Conservation (phyloP, 2,797 vertebrate species). For the Schizothorax lantsangensis region DNA sequence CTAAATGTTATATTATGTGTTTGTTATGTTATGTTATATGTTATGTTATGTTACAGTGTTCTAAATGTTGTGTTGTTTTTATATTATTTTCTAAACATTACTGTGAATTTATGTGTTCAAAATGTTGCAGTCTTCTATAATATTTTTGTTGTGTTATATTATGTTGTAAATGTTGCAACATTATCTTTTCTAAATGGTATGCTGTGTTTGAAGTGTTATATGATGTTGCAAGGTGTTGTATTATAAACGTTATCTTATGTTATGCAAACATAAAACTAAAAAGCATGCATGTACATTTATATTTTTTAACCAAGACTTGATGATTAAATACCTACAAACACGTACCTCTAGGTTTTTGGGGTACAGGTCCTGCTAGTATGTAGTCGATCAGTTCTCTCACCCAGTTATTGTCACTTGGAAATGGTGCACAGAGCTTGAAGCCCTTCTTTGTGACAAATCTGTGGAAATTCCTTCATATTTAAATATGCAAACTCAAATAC, state of each 20-base stretch:
- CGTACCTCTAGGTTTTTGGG: constrained; percentile 14
- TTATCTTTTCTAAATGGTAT: neutral
- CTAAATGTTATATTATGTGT: neutral
- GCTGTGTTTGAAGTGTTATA: neutral
- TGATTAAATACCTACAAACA: neutral
- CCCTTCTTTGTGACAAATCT: constrained; percentile 56
- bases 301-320: neutral
- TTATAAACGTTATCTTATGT: neutral
- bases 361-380: neutral
- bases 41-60: too few relatives aligned
- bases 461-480: neutral
- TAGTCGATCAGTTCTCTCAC: constrained; percentile 44
- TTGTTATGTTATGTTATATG: neutral
- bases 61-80: neutral
- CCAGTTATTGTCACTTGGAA: constrained; percentile 39
- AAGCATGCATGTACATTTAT: neutral
- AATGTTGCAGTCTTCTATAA: neutral
- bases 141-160: neutral
- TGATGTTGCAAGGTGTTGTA: neutral
- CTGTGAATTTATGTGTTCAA: neutral
- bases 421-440: constrained; percentile 50
- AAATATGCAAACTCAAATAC: neutral
- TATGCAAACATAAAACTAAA: neutral
- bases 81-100: neutral
- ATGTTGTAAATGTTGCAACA: neutral